Conservation (phyloP, 2,113 vertebrate species). For the Salvelinus namaycush region DNA sequence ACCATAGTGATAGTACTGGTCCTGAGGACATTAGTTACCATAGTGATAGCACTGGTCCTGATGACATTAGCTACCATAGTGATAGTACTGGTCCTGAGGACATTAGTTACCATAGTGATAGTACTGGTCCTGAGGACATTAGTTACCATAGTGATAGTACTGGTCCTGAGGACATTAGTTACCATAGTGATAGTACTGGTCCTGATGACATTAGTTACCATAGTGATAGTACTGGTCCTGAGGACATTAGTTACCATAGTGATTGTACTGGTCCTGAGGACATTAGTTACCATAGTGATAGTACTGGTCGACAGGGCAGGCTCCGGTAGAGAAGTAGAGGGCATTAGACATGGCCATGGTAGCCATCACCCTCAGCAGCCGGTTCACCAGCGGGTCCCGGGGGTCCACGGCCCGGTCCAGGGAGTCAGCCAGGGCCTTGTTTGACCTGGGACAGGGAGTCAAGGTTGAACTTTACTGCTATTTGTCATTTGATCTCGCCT, state of each 20-base stretch:
- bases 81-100: neutral
- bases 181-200: neutral
- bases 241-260: too few relatives aligned
- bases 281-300: neutral
- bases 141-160: too few relatives aligned
- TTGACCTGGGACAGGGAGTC: slow-evolving; percentile 75
- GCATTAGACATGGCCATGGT: slow-evolving; percentile 95
- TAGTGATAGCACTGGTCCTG: neutral
- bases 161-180: neutral
- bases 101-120: too few relatives aligned
- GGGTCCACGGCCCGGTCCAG: slow-evolving; percentile 86
- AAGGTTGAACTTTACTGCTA: neutral
- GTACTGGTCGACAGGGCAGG: slow-evolving; percentile 61
- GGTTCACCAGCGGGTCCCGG: slow-evolving; percentile 83
- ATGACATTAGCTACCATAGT: neutral
- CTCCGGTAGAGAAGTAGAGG: slow-evolving; percentile 88
- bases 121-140: too few relatives aligned
- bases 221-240: neutral
- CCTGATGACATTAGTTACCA: neutral
- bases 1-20: too few relatives aligned
- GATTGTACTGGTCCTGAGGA: too few relatives aligned
- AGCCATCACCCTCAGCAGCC: slow-evolving; percentile 88
- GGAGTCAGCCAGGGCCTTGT: slow-evolving; percentile 89
- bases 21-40: neutral
- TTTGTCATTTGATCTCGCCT: too few relatives aligned